Evolutionary conservation across 1,140 invertebrate genomes (phyloP), one percentile per base, ranked within the genome.

Genomic region (Listronotus bonariensis): DNA sequence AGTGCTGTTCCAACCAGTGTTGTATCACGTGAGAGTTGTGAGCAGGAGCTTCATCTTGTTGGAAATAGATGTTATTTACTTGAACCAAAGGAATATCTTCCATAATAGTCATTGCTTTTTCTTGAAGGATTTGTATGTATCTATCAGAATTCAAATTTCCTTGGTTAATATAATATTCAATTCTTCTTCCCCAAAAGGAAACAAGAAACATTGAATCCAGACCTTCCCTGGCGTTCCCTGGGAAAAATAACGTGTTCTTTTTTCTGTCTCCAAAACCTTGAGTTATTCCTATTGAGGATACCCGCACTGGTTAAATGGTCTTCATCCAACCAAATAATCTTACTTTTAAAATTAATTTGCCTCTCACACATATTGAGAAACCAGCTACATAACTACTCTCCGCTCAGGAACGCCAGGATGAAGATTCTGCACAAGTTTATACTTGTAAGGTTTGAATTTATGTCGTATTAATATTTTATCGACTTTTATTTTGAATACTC

Each of bases 1-100:
- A 10, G 10, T n/a, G 11, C 20, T 26, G 20, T 26, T 26, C 20
- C 20, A 26, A 26, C 20, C 20, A 26, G 20, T 26, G 20, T 26
- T 34, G 20, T 52, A 34, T 34, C 11, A n/a, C 12, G 11, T 26
- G 10, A 32, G 49, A 52, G 49, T 52, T 52, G 12, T 52, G 49
- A 14, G 20, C 6, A 5, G 49, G 49, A 34, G 49, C 49, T 32
- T 26, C 49, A 52, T 52, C 49, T 52, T 52, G 49, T 34, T 52
- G 49, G n/a, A 32, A 10, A 17, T n/a, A 52, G 10, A 52, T 52
- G n/a, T 34, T 8, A 52, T 52, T 14, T 32, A n/a, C 11, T 52
- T 52, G 49, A 17, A 12, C 12, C 32, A 52, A 52, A 8, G 49
- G 20, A 34, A 34, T 17, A 52, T 52, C 49, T n/a, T 52, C n/a